A percentile compares a stretch with the other conserved stretches of the same genome.
Evolutionary conservation across 2,797 vertebrate species (phyloP).

Genomic region (Borostomias antarcticus): DNA sequence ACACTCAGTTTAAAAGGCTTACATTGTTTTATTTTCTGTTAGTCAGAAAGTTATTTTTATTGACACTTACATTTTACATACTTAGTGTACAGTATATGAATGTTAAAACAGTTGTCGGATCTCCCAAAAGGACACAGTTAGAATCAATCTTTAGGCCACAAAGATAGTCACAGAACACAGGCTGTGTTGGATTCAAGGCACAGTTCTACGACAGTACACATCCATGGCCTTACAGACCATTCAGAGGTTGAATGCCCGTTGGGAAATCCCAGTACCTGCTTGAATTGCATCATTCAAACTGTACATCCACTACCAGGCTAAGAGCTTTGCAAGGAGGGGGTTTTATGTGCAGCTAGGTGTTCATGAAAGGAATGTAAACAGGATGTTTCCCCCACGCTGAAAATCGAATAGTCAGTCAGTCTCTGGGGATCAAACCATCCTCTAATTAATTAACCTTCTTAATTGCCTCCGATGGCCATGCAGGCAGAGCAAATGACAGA

Average conservation of each 20-base stretch:
- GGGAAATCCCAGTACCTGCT: too few relatives aligned
- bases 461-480: conserved; percentile 14
- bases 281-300: neutral
- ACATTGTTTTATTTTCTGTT: neutral
- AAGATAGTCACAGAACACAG: neutral
- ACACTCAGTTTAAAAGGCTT: neutral
- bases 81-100: too few relatives aligned
- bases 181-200: neutral
- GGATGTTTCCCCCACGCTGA: neutral
- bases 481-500: conserved; percentile 35
- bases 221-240: conserved; percentile 3
- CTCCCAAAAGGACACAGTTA: too few relatives aligned
- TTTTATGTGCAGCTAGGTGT: too few relatives aligned
- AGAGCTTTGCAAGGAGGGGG: too few relatives aligned
- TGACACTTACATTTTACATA: too few relatives aligned
- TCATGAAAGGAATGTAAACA: conserved; percentile 1
- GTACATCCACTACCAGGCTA: too few relatives aligned
- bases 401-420: neutral
- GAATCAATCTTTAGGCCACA: neutral
- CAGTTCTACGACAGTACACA: conserved; percentile 2
- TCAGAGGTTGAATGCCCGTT: too few relatives aligned
- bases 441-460: conserved; percentile 16
- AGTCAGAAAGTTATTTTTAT: neutral
- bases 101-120: too few relatives aligned
- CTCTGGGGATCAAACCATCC: neutral